Evolutionary conservation across 2,113 vertebrate species (phyloP).

Genomic region (Anseranas semipalmata): DNA sequence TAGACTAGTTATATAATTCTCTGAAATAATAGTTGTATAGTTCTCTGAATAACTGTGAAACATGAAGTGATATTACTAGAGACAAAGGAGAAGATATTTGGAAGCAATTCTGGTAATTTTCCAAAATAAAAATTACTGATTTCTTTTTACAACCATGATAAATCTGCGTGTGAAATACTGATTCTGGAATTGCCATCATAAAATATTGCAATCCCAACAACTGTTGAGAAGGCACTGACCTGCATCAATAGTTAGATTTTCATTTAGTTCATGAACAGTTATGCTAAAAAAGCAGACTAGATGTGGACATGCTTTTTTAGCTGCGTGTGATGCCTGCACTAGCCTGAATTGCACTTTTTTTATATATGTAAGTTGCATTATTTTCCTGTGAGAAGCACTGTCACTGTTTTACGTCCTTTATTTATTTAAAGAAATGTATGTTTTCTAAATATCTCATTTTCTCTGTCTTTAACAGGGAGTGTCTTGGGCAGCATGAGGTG

Average conservation of each 20-base stretch:
- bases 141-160: neutral
- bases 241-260: neutral
- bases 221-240: neutral
- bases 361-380: neutral
- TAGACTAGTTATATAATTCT: neutral
- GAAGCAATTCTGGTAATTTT: neutral
- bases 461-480: constrained; percentile 72
- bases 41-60: neutral
- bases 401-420: neutral
- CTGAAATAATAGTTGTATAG: no score
- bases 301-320: neutral
- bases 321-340: neutral
- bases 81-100: neutral
- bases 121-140: neutral
- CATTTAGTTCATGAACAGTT: neutral
- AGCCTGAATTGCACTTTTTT: neutral
- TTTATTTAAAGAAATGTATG: neutral
- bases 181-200: neutral
- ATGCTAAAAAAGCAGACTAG: neutral
- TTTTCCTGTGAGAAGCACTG: neutral
- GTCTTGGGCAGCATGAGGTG: constrained; percentile 83
- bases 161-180: neutral
- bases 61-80: neutral
- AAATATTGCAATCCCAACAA: neutral
- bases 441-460: constrained; percentile 42